A percentile compares a stretch with the other conserved stretches of the same genome.
phyloP scores from a whole-genome alignment of 2,797 vertebrate genomes.

The Microcaecilia unicolor region DNA sequence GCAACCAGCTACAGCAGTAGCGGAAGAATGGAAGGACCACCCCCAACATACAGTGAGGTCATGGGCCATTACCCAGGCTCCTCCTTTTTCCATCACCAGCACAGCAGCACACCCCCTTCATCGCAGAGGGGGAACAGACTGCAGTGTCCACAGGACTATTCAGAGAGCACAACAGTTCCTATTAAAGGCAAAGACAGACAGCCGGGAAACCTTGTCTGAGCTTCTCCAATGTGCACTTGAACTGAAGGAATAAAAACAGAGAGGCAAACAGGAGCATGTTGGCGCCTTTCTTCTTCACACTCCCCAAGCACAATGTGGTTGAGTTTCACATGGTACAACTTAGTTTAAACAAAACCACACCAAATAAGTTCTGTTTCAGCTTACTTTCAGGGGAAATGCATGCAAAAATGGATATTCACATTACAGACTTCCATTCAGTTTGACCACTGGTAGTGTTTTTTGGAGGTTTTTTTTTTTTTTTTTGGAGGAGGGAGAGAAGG shows the following conservation, averaged over 20 bases:
- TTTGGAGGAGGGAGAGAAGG: background rate
- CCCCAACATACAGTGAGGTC: constrained; percentile 90
- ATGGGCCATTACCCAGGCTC: constrained; percentile 82
- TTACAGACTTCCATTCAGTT: constrained; percentile 42
- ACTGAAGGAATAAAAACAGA: constrained; percentile 19
- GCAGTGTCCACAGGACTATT: constrained; percentile 72
- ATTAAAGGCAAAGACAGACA: constrained; percentile 76
- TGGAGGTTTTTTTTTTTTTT: too few relatives aligned
- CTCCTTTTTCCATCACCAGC: constrained; percentile 89
- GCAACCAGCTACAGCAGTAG: constrained; percentile 80
- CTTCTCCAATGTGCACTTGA: constrained; percentile 7
- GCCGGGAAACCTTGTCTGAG: constrained; percentile 78
- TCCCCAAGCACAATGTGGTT: constrained; percentile 59
- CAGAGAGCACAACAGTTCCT: constrained; percentile 82
- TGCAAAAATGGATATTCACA: constrained; percentile 42
- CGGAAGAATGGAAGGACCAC: constrained; percentile 83
- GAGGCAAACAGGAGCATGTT: constrained; percentile 25
- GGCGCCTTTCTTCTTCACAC: constrained; percentile 40
- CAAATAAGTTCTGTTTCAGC: constrained; percentile 54
- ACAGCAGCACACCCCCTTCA: constrained; percentile 68
- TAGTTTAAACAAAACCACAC: constrained; percentile 61
- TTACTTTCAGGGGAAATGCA: constrained; percentile 57
- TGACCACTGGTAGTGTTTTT: constrained; percentile 45
- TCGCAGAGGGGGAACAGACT: constrained; percentile 64
- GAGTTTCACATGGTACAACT: constrained; percentile 57